Conservation (phyloP, 2,888 invertebrate species). For the Ferdinandea cuprea region DNA sequence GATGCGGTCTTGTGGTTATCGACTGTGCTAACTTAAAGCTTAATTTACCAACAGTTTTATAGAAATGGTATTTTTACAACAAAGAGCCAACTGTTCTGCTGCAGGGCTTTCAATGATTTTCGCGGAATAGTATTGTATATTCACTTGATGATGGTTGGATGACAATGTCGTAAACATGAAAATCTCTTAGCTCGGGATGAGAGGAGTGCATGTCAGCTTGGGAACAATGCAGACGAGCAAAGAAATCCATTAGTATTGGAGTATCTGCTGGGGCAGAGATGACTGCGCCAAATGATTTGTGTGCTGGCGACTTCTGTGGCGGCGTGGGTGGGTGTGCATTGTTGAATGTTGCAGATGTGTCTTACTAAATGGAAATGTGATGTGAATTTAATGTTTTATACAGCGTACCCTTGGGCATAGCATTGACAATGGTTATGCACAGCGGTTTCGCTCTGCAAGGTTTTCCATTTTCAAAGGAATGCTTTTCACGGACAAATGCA, state of each 20-base stretch:
- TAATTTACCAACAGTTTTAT: too few relatives aligned
- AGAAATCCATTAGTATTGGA: slow-evolving; percentile 17
- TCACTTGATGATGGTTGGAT: background rate
- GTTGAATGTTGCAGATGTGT: slow-evolving; percentile 38
- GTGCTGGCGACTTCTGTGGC: slow-evolving; percentile 1
- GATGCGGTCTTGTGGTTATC: slow-evolving; percentile 7
- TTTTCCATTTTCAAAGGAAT: background rate
- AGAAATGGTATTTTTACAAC: too few relatives aligned
- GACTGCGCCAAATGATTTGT: slow-evolving; percentile 6
- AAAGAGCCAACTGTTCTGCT: too few relatives aligned
- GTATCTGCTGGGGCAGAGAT: background rate
- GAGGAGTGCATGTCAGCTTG: background rate
- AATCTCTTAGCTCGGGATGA: background rate
- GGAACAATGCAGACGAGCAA: slow-evolving; percentile 8
- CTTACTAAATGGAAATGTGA: slow-evolving; percentile 31
- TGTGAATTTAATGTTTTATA: slow-evolving; percentile 31
- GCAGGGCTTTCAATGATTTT: too few relatives aligned
- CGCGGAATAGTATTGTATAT: too few relatives aligned
- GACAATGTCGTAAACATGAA: slow-evolving; percentile 31
- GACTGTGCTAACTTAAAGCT: slow-evolving; percentile 1
- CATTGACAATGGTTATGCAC: slow-evolving; percentile 14
- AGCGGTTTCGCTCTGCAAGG: slow-evolving; percentile 11
- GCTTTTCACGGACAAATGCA: background rate
- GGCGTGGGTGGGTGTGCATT: slow-evolving; percentile 8
- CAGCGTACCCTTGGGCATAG: background rate